Evolutionary conservation across 2,888 invertebrate genomes (phyloP), one percentile per base, ranked within the genome.

Genomic region (Acanthosepion lycidas): DNA sequence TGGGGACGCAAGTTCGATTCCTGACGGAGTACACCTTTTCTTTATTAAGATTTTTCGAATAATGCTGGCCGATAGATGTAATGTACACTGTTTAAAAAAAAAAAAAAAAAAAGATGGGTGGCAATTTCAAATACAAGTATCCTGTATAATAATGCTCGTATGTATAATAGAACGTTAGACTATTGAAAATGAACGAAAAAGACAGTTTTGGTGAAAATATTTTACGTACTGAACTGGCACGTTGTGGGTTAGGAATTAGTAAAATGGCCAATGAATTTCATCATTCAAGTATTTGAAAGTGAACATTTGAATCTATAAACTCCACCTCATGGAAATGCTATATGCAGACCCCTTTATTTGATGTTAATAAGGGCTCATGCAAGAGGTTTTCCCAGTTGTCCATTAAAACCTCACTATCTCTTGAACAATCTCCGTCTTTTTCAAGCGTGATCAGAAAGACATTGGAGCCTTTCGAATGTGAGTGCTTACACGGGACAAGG

Each of bases 331-430:
- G 1, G n/a, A 12, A 78, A n/a, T 2, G 15, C 33, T 33, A n/a
- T 33, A 78, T 12, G n/a, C 4, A 78, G 33, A 6, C 18, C n/a
- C 18, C n/a, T 78, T 78, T 78, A 33, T 78, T 12, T 33, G 78
- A 78, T 78, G n/a, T 78, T 78, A 78, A 78, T 33, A n/a, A 78
- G 18, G 78, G 12, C n/a, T 3, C 4, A 5, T 12, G 78, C 33
- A 15, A 78, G 12, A 78, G 33, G n/a, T 78, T 78, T 33, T 78
- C 78, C 5, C 12, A 78, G 78, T 78, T 33, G 78, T 78, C n/a
- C 78, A 78, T 78, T 78, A 78, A 78, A 78, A 78, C 9, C 78
- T n/a, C 78, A 78, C 78, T 78, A 78, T 78, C 78, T 78, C n/a
- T 78, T 33, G 78, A 78, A 15, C 33, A 78, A 78, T 78, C n/a